These are phyloP conservation scores for Nemapogon koenigi DNA, from an alignment of 2,888 invertebrate genomes.

Conservation along the genomic window DNA sequence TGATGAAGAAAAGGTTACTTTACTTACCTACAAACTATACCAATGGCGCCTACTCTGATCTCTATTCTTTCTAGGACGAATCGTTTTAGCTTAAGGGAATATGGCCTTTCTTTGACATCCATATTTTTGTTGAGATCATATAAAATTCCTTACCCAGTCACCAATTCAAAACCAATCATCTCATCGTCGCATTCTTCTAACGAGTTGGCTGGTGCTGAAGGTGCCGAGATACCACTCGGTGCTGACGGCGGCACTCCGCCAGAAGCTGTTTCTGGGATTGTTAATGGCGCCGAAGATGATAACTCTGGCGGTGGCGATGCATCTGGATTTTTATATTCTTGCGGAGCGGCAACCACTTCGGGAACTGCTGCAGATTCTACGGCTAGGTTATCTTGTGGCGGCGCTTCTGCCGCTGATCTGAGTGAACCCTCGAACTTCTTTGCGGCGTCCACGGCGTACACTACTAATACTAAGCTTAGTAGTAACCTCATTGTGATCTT, in stretches of 20 bases:
- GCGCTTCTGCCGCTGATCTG: constrained; percentile 54
- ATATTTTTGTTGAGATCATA: constrained; percentile 2
- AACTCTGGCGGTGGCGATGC: constrained; percentile 32
- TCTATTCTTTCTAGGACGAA: too few relatives aligned
- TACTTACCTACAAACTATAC: too few relatives aligned
- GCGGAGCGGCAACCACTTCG: constrained; percentile 47
- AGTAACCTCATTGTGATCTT: constrained; percentile 49
- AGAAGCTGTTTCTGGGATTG: constrained; percentile 51
- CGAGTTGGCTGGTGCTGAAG: constrained; percentile 61
- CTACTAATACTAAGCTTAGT: constrained; percentile 50
- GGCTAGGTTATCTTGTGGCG: constrained; percentile 54
- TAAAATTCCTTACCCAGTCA: constrained; percentile 79
- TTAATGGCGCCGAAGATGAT: constrained; percentile 25
- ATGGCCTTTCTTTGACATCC: not conserved
- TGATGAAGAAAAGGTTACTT: too few relatives aligned
- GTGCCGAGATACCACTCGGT: constrained; percentile 53
- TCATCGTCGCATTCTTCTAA: constrained; percentile 85
- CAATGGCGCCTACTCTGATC: too few relatives aligned
- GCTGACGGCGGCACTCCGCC: constrained; percentile 55
- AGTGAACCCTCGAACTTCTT: constrained; percentile 56
- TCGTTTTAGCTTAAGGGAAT: too few relatives aligned
- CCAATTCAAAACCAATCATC: constrained; percentile 89
- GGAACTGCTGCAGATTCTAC: constrained; percentile 54
- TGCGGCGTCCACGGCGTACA: constrained; percentile 48
- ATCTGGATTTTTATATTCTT: constrained; percentile 49